These are phyloP conservation scores for Drosophila ustulata DNA, from an alignment of 2,888 invertebrate species.

Conservation along the genomic window DNA sequence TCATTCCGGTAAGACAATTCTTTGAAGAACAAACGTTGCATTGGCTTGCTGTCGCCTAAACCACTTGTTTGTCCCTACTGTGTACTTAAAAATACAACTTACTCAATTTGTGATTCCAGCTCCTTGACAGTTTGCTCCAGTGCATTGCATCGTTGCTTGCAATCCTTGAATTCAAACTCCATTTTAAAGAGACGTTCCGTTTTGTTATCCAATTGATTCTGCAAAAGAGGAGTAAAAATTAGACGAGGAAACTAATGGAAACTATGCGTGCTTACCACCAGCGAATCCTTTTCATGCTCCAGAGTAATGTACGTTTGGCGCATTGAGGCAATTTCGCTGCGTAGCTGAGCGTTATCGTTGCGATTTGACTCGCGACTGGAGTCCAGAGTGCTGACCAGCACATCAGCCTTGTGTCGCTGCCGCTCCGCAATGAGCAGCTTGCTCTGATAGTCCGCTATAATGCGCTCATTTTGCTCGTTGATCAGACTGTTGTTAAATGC, in stretches of 20 bases:
- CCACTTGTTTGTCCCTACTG: no score
- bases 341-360: slow-evolving; percentile 87
- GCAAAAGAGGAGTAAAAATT: background rate
- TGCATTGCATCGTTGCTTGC: slow-evolving; percentile 86
- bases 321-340: slow-evolving; percentile 88
- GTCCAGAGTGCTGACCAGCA: slow-evolving; percentile 87
- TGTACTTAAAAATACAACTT: slow-evolving; percentile 16
- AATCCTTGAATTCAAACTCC: slow-evolving; percentile 88
- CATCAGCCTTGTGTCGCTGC: slow-evolving; percentile 88
- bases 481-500: slow-evolving; percentile 86
- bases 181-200: slow-evolving; percentile 89
- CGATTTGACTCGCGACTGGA: slow-evolving; percentile 87
- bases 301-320: slow-evolving; percentile 88
- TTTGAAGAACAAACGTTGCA: no score
- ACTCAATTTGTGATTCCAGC: slow-evolving; percentile 86
- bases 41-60: no score
- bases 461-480: slow-evolving; percentile 91
- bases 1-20: no score
- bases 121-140: slow-evolving; percentile 87
- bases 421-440: slow-evolving; percentile 88
- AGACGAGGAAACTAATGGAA: background rate
- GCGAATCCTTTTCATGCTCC: slow-evolving; percentile 90
- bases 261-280: slow-evolving; percentile 85
- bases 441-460: slow-evolving; percentile 89
- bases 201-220: slow-evolving; percentile 89